Conservation (phyloP, 2,113 vertebrate genomes). For the Arizona elegans region DNA sequence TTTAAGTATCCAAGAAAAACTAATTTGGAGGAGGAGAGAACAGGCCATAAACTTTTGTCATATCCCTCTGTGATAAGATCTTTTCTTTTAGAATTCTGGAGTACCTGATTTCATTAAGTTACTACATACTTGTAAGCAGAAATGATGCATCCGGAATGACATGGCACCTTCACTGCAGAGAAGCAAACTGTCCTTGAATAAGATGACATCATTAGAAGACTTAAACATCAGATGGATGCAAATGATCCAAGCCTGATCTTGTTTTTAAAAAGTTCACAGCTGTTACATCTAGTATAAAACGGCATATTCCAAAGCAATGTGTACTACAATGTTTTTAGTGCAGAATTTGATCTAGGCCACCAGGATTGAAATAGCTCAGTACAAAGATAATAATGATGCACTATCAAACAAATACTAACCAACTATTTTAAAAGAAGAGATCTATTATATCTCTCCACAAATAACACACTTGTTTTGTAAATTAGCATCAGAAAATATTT, state of each 20-base stretch:
- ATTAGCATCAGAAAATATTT: neutral
- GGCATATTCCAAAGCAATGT: neutral
- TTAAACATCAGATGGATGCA: neutral
- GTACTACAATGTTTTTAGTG: too few species aligned
- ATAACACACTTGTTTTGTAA: neutral
- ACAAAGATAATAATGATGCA: neutral
- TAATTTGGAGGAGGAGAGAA: neutral
- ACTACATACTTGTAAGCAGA: neutral
- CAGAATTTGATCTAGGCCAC: neutral
- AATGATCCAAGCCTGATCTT: neutral
- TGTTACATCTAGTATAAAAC: neutral
- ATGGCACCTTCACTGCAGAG: constrained; percentile 27
- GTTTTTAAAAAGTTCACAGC: neutral
- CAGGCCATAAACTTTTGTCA: neutral
- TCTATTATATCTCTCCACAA: neutral
- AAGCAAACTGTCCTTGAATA: neutral
- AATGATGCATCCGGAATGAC: constrained; percentile 2
- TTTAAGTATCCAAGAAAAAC: neutral
- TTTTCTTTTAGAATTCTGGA: neutral
- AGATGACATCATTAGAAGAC: constrained; percentile 3
- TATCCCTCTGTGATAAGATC: neutral
- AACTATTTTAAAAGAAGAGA: neutral
- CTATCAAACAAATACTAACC: neutral
- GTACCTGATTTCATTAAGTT: neutral
- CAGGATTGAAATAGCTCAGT: neutral